Conservation (phyloP, 2,888 invertebrate species). For the Parascotia fuliginaria region DNA sequence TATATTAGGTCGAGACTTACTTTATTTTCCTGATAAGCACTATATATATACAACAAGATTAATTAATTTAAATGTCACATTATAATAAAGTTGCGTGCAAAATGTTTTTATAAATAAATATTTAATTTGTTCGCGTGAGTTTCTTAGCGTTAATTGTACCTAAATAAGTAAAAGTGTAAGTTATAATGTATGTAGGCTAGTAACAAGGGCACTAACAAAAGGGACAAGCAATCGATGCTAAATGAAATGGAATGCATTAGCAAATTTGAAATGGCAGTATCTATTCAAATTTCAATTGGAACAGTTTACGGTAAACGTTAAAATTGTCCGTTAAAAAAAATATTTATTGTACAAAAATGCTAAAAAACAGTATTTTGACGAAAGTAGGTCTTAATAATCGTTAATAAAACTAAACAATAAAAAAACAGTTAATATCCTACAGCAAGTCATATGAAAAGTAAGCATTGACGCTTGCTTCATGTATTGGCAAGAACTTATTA, state of each 20-base stretch:
- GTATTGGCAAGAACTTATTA: no score
- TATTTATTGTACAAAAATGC: no score
- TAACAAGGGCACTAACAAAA: conserved; percentile 42
- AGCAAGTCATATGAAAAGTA: no score
- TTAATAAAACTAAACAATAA: no score
- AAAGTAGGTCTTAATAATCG: no score
- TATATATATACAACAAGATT: background rate
- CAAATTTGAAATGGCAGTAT: conserved; percentile 37
- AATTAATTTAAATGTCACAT: background rate
- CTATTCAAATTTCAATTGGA: conserved; percentile 16
- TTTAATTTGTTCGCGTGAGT: conserved; percentile 45
- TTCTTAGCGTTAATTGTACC: conserved; percentile 38
- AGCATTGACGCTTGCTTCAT: no score
- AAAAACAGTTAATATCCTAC: no score
- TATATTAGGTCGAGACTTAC: no score
- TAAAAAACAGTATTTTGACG: no score
- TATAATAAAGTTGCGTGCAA: conserved; percentile 24
- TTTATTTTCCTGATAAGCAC: no score
- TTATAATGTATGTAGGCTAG: conserved; percentile 41
- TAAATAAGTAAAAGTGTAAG: conserved; percentile 37
- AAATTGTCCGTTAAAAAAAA: background rate
- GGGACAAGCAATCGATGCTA: conserved; percentile 37
- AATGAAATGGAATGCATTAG: conserved; percentile 32
- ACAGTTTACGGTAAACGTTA: background rate
- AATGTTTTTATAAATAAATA: conserved; percentile 24